Percentiles rank a stretch among this genome's conserved stretches.
These are phyloP conservation scores for Apocheima hispidaria DNA, from an alignment of 2,888 invertebrate species.

Conservation along the genomic window DNA sequence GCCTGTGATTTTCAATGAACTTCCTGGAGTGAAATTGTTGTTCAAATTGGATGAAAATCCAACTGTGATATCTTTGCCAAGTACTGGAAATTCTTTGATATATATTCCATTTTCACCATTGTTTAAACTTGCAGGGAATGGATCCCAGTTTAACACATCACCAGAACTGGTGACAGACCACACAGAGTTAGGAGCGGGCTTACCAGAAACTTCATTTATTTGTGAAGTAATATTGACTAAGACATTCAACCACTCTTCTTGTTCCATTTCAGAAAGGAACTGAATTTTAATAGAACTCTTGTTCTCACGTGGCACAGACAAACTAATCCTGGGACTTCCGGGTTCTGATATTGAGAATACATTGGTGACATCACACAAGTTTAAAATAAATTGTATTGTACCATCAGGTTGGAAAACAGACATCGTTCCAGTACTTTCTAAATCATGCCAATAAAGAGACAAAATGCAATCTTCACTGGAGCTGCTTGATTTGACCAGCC, in stretches of 20 bases:
- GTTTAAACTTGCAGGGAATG: conserved; percentile 86
- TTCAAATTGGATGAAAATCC: conserved; percentile 88
- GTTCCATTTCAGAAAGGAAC: conserved; percentile 93
- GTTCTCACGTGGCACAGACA: conserved; percentile 89
- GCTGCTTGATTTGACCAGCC: conserved; percentile 85
- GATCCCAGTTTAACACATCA: conserved; percentile 93
- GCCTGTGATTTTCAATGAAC: conserved; percentile 89
- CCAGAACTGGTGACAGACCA: conserved; percentile 93
- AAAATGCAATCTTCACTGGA: conserved; percentile 91
- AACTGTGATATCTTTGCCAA: conserved; percentile 88
- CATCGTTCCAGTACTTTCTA: conserved; percentile 90
- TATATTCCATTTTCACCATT: conserved; percentile 82
- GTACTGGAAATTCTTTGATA: conserved; percentile 89
- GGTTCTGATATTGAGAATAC: conserved; percentile 93
- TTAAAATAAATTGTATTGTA: conserved; percentile 90
- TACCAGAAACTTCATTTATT: conserved; percentile 89
- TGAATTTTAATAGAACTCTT: conserved; percentile 89
- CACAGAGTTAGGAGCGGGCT: conserved; percentile 90
- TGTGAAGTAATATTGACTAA: conserved; percentile 92
- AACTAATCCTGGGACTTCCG: conserved; percentile 90
- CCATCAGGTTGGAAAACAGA: conserved; percentile 92
- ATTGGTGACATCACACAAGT: conserved; percentile 91
- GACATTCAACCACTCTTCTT: conserved; percentile 96
- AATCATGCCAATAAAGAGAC: conserved; percentile 93
- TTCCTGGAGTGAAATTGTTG: conserved; percentile 91